Base-by-base conservation (phyloP, 2,888 invertebrate species). In the Camptogramma bilineatum region DNA sequence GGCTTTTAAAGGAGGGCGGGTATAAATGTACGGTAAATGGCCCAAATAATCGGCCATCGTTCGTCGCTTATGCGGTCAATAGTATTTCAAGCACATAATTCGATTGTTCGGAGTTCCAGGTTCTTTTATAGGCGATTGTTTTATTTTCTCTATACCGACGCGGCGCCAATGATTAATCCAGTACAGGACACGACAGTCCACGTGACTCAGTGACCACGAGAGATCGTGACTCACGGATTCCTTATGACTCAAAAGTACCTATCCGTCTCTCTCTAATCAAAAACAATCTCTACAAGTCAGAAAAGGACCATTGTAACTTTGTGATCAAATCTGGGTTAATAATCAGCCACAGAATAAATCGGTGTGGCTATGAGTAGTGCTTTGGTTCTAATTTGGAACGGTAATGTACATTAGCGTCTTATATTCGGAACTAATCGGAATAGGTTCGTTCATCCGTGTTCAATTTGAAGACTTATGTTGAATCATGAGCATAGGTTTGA, bases 191-290 rank as follows among this genome's bases (percentile, higher is more conserved):
- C 73, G 73, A 73, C 82, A 77, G 81, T 83, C 79, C 80, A 81
- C 75, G 78, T 88, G 88, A 87, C 84, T 87, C 88, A 87, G 76
- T 83, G 80, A 83, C 85, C 85, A 77, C 84, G 76, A 73, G 76
- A 73, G 73, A 73, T 81, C 79, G 77, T 85, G 86, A 86, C 77
- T 87, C 85, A 85, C 75, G 76, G 71, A 70, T 66, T 69, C 70
- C 64, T 72, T 77, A 73, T 84, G 84, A 84, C 78, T 84, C 83
- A 80, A 79, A 73, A 68, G 71, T 70, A 66, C 54, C 66, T 18
- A 56, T 60, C 73, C 66, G 64, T 79, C 78, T 74, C 71, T 72
- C 53, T 76, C 75, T 71, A 68, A 64, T 72, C 53, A 65, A 72
- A 70, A 69, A 47, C 58, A 69, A 61, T 61, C 48, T 52, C 47